Evolutionary conservation across 1,140 invertebrate species (phyloP), one percentile per base, ranked within the genome.

Genomic region (Zophobas morio): DNA sequence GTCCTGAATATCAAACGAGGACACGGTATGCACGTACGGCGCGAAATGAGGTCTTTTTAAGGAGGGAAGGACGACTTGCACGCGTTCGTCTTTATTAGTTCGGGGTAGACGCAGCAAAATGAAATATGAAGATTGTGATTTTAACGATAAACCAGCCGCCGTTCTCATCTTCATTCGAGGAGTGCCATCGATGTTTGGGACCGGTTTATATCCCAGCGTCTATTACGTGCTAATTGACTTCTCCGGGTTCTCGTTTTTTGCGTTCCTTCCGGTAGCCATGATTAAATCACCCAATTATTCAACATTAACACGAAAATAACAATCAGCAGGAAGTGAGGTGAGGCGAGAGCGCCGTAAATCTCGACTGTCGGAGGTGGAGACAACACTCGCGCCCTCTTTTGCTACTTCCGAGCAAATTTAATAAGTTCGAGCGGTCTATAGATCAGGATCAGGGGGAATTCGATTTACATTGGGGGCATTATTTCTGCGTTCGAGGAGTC

Each of bases 1-100:
- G 72, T 74, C 53, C 72, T 56, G 72, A 57, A 74, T 74, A 73
- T 73, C 37, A 73, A 73, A 73, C 53, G 47, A 51, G 70, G 20
- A 20, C 20, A 20, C 20, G 20, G 20, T 20, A 20, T 20, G 20
- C 20, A 20, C 20, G 20, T 20, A 20, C 20, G 20, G 20, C 20
- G 20, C 20, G 20, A 20, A 20, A 20, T 20, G 20, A 20, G 20
- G 20, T 20, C 20, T 20, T 20, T 20, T 20, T 20, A 20, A 20
- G 20, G 20, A 20, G 20, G 20, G 20, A 20, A 20, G 49, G 49
- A 46, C 3, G 6, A 46, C 42, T 46, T 46, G 42, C n/a, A 51
- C 54, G 35, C 54, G 54, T 57, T 57, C 54, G 33, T 57, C 54
- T 57, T 57, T 57, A 57, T 57, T 57, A 57, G 54, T 4, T 57